Evolutionary conservation across 1,140 invertebrate genomes (phyloP).

Genomic region (Steinernema khuongi): DNA sequence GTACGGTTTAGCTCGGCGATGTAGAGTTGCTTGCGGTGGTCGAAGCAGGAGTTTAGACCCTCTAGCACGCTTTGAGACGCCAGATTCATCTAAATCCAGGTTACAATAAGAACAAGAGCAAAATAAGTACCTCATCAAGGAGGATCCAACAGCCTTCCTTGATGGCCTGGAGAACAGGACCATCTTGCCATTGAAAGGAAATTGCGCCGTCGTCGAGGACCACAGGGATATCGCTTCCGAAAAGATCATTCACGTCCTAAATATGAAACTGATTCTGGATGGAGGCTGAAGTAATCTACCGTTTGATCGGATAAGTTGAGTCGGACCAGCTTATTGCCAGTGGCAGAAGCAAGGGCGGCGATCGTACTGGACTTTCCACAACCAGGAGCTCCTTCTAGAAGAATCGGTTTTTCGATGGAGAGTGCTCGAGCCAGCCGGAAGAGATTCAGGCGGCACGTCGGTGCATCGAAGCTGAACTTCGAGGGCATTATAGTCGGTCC

Average conservation of each 20-base stretch:
- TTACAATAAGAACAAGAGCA: neutral
- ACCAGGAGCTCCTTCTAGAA: constrained; percentile 93
- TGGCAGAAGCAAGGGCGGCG: constrained; percentile 77
- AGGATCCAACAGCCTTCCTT: constrained; percentile 90
- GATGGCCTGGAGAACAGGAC: constrained; percentile 83
- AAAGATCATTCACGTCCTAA: constrained; percentile 89
- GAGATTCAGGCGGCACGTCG: constrained; percentile 77
- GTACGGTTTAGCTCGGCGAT: constrained; percentile 85
- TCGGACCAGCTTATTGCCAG: constrained; percentile 74
- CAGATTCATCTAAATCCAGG: constrained; percentile 72
- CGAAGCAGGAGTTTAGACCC: constrained; percentile 93
- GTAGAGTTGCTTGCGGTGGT: constrained; percentile 91
- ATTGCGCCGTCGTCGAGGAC: constrained; percentile 72
- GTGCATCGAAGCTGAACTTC: constrained; percentile 72
- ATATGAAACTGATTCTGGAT: constrained; percentile 7
- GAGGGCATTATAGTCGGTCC: constrained; percentile 19
- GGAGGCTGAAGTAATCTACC: constrained; percentile 61
- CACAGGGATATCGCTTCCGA: constrained; percentile 91
- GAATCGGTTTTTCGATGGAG: constrained; percentile 78
- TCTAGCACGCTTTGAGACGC: constrained; percentile 96
- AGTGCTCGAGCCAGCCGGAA: constrained; percentile 77
- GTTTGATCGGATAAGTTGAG: constrained; percentile 99
- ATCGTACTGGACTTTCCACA: constrained; percentile 95
- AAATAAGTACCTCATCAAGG: constrained; percentile 75
- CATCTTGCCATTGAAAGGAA: constrained; percentile 89